Evolutionary conservation across 2,113 vertebrate genomes (phyloP), one percentile per base, ranked within the genome.

Genomic region (Melanerpes aurifrons): DNA sequence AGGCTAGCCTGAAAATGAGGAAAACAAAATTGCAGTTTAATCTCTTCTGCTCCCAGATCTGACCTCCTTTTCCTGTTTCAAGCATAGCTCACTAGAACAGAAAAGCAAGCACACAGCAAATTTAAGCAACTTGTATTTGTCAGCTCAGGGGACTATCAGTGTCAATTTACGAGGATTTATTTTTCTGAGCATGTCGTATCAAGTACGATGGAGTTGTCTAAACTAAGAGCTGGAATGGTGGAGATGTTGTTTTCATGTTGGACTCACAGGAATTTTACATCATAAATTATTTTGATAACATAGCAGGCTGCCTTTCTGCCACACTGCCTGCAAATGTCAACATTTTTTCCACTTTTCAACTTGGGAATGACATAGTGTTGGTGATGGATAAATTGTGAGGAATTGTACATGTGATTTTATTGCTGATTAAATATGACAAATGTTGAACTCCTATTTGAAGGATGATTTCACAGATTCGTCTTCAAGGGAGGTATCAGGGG

Each of bases 221-320:
- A 93, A 97, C 81, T 66, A 66, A 93, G 95, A 79, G 74, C 86
- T 94, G 96, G 82, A 94, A 77, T 81, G 58, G 72, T 75, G 57
- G 74, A 83, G 67, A 88, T 96, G 93, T 94, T 96, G 80, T 96
- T 96, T 94, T 97, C 68, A 68, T 67, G 87, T 81, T 94, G 77
- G 83, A 81, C 82, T 94, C 92, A 21, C 59, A 95, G 94, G 95
- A 96, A 97, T 96, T 97, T 94, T 94, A 92, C 91, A 92, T 84
- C 91, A 97, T 97, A 97, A 97, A 97, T 97, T 97, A 96, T 90
- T 97, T 93, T 97, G 94, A 96, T 97, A 97, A 94, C 90, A 35
- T 90, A 92, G 92, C 94, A 96, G 84, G 58, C 86, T 96, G 96
- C 82, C 95, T 96, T 97, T 86, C 95, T 86, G 96, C 84, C 91